phyloP scores from a whole-genome alignment of 1,140 invertebrate species.

The Eulimnadia texana region DNA sequence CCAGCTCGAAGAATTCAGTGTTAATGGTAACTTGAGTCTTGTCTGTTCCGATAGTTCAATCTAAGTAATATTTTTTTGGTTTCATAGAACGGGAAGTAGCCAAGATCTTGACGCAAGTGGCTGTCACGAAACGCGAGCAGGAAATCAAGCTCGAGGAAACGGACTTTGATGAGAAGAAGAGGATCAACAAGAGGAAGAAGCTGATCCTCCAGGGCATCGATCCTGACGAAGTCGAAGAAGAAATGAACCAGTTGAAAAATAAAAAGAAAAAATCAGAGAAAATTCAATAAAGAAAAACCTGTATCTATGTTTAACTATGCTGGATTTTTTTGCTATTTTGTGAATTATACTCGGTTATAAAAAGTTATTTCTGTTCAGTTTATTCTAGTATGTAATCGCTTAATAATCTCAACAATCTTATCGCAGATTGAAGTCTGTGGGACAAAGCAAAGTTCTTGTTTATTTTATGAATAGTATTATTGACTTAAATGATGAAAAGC shows the following conservation, averaged over 20 bases:
- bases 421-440: no score
- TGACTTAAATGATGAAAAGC: no score
- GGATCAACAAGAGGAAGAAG: conserved; percentile 75
- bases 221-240: conserved; percentile 54
- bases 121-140: conserved; percentile 75
- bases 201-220: conserved; percentile 69
- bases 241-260: conserved; percentile 31
- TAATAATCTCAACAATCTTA: no score
- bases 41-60: background rate
- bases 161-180: conserved; percentile 75
- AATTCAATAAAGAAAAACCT: background rate
- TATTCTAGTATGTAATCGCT: no score
- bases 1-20: conserved; percentile 68
- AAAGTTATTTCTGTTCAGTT: no score
- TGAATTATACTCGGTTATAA: no score
- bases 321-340: no score
- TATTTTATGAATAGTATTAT: no score
- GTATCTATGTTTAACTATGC: no score
- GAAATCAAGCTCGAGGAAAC: conserved; percentile 80
- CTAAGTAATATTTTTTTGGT: conserved; percentile 19
- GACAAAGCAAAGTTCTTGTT: no score
- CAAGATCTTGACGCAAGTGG: conserved; percentile 78
- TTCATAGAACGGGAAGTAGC: conserved; percentile 60
- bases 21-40: conserved; percentile 48
- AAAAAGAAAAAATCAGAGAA: conserved; percentile 24